These are phyloP conservation scores for Antidorcas marsupialis DNA, from an alignment of 2,113 vertebrate species.

Conservation along the genomic window DNA sequence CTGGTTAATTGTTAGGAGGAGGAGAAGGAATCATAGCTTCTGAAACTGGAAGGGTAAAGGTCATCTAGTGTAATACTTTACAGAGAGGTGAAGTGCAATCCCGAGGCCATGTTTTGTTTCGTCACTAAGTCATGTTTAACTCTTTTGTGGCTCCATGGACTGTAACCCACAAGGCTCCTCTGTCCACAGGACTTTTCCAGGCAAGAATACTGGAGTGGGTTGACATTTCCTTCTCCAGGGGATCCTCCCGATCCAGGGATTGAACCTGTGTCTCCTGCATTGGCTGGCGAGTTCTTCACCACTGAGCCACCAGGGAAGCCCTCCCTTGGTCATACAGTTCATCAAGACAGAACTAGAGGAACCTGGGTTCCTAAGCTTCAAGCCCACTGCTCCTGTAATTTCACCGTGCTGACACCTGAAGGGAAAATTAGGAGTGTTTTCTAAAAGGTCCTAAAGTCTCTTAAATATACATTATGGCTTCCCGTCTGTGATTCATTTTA, in stretches of 20 bases:
- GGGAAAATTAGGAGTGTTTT: background rate
- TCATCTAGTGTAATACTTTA: background rate
- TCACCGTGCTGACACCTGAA: background rate
- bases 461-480: background rate
- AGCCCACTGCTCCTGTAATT: background rate
- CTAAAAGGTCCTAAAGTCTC: background rate
- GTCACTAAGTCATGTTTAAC: background rate
- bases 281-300: fast-evolving
- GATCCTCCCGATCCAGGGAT: fast-evolving
- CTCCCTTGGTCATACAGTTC: background rate
- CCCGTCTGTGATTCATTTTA: background rate
- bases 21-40: background rate
- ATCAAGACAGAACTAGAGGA: background rate
- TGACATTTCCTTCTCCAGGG: background rate
- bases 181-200: background rate
- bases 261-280: background rate
- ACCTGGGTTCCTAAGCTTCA: background rate
- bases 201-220: background rate
- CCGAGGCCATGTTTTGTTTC: background rate
- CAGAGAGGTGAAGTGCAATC: background rate
- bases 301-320: background rate
- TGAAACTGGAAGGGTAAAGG: background rate
- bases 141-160: background rate
- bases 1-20: background rate
- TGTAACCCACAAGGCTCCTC: background rate